phyloP scores from a whole-genome alignment of 35 echinoderm and acorn worm species.

The Heliocidaris erythrogramma region DNA sequence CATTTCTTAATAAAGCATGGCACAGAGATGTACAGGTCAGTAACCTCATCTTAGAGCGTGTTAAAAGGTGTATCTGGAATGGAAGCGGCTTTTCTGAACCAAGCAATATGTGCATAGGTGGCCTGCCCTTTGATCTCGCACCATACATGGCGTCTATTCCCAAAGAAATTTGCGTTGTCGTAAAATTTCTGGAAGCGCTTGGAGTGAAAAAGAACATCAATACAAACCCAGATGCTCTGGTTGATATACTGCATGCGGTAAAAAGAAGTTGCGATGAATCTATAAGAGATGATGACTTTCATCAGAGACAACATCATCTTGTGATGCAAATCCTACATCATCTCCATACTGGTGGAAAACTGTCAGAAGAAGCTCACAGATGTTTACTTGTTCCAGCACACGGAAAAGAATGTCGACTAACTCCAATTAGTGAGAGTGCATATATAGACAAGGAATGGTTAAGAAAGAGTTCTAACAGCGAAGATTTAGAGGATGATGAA shows the following conservation, averaged over 20 bases:
- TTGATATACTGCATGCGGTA: constrained; percentile 9
- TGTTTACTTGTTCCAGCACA: constrained; percentile 42
- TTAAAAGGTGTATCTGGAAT: neutral
- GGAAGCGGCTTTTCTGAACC: constrained; percentile 21
- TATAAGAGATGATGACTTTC: neutral
- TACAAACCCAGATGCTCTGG: neutral
- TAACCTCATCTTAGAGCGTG: neutral
- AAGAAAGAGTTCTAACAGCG: neutral
- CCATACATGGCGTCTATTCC: constrained; percentile 26
- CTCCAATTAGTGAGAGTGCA: constrained; percentile 23
- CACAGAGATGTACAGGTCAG: neutral
- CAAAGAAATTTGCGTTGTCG: neutral
- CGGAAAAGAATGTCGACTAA: neutral
- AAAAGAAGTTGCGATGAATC: neutral
- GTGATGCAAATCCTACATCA: constrained; percentile 38
- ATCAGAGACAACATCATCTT: neutral
- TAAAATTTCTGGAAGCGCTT: neutral
- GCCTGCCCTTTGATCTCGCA: neutral
- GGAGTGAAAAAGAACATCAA: neutral
- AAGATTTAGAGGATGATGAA: constrained; percentile 34
- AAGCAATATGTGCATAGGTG: neutral
- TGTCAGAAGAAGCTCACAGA: neutral
- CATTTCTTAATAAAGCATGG: neutral
- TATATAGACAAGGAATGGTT: constrained; percentile 45
- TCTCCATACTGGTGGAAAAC: neutral